These are phyloP conservation scores for Hirtodrosophila trivittata DNA, from an alignment of 2,888 invertebrate genomes.

Conservation along the genomic window DNA sequence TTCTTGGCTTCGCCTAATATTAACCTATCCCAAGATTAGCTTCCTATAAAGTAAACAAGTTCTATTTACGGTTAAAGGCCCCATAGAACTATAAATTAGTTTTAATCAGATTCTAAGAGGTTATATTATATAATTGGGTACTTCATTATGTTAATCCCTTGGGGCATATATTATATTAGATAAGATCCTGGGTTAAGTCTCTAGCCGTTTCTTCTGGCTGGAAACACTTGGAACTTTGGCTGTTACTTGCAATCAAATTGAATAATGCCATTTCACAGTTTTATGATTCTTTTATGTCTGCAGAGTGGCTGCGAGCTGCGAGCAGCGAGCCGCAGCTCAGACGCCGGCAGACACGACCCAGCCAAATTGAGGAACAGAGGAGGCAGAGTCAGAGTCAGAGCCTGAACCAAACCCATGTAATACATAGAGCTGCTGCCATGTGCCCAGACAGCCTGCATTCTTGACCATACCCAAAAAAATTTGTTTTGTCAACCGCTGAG, in stretches of 20 bases:
- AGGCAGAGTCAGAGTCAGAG: background rate
- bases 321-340: conserved; percentile 11
- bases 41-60: too few species aligned
- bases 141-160: too few species aligned
- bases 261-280: conserved; percentile 75
- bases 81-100: background rate
- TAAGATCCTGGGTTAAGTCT: background rate
- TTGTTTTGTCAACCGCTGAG: conserved; percentile 54
- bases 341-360: conserved; percentile 42
- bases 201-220: conserved; percentile 1
- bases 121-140: background rate
- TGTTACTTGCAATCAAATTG: conserved; percentile 56
- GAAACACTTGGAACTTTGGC: conserved; percentile 27
- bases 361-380: background rate
- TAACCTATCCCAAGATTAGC: too few species aligned
- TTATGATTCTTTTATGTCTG: conserved; percentile 71
- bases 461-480: conserved; percentile 82
- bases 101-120: background rate
- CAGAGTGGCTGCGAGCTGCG: conserved; percentile 12
- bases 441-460: conserved; percentile 58
- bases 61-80: too few species aligned
- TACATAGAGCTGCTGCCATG: conserved; percentile 34
- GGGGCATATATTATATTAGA: background rate
- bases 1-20: too few species aligned
- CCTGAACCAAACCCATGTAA: conserved; percentile 35